Evolutionary conservation across 2,888 invertebrate genomes (phyloP).

Genomic region (Eilema caniola): DNA sequence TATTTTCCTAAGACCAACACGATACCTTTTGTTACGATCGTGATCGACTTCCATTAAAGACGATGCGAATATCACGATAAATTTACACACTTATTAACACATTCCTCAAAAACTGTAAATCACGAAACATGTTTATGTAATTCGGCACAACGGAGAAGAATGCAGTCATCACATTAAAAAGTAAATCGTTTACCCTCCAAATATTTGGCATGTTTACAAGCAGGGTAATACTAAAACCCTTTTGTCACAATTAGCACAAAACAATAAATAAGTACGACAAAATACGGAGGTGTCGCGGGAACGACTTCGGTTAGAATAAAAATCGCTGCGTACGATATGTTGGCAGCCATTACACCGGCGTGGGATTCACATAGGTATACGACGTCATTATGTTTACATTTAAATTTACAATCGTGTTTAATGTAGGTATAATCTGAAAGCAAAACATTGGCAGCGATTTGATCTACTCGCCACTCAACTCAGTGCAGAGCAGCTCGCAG

Average conservation of each 20-base stretch:
- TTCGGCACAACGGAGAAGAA: conserved; percentile 62
- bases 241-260: conserved; percentile 47
- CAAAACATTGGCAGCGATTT: conserved; percentile 56
- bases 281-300: conserved; percentile 56
- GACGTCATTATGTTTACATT: conserved; percentile 66
- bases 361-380: conserved; percentile 59
- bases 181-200: conserved; percentile 58
- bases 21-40: conserved; percentile 9
- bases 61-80: neutral
- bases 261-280: conserved; percentile 64
- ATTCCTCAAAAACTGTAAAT: conserved; percentile 66
- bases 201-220: conserved; percentile 64
- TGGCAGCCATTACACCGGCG: conserved; percentile 71
- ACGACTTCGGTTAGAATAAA: conserved; percentile 49
- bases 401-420: conserved; percentile 49
- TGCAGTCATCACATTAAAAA: conserved; percentile 54
- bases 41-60: conserved; percentile 22
- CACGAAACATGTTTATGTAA: conserved; percentile 63
- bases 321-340: conserved; percentile 74
- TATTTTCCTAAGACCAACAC: conserved; percentile 36
- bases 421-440: conserved; percentile 49
- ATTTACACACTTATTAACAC: conserved; percentile 67
- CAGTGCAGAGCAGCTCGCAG: conserved; percentile 36
- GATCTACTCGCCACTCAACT: conserved; percentile 37
- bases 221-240: conserved; percentile 42